Evolutionary conservation across 2,888 invertebrate genomes (phyloP), one percentile per base, ranked within the genome.

Genomic region (Octonoba sinensis): DNA sequence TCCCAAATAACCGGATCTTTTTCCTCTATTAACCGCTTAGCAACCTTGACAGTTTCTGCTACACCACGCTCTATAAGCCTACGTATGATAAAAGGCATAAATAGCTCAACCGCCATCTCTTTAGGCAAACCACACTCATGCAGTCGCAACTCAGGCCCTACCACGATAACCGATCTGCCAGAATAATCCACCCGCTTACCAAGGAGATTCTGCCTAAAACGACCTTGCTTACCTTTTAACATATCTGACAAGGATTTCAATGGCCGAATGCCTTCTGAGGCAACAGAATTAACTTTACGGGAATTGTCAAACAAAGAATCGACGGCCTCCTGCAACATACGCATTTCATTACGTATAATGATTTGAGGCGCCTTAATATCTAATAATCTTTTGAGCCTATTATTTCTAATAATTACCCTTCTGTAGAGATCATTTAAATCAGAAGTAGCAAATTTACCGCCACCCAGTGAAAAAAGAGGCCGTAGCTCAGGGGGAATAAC

Each of bases 121-220:
- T 73, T 84, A 13, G 83, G 83, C 44, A 83, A 51, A 18, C 81
- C 84, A 67, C 59, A 60, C 27, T 84, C 56, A 44, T 83, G 69
- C 44, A 83, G 13, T 24, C 57, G 54, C 3, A 84, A 24, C 8
- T 71, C 15, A 8, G 84, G 84, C 4, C 84, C 84, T 2, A 84
- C 84, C 6, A 56, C 49, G 44, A 85, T 85, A 3, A 85, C 85
- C 47, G 84, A 84, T 62, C 84, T 69, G 12, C 81, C 84, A 22
- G 75, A 84, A 36, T 84, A 84, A 24, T 84, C 84, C 11, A 84
- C 84, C 4, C 84, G 54, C 47, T 84, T 84, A 56, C 84, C 84
- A 13, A 84, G 36, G 3, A 84, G 46, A 46, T 84, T 84, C 51
- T 84, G 83, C 3, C 84, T 24, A 27, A 84, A 84, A 15, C 84